Evolutionary conservation across 2,888 invertebrate genomes (phyloP), one percentile per base, ranked within the genome.

Genomic region (Ophion ventricosus): DNA sequence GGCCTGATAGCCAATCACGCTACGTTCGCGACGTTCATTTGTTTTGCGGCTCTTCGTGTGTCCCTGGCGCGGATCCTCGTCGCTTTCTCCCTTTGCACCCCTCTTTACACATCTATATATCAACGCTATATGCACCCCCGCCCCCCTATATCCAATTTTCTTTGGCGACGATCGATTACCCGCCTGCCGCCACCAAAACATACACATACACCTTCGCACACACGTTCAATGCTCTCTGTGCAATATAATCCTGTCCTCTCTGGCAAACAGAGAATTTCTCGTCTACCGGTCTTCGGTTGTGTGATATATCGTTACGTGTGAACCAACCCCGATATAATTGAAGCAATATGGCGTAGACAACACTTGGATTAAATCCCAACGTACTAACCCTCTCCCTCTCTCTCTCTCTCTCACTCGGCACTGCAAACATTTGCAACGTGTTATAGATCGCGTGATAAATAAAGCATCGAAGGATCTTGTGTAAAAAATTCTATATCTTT

Each of bases 41-140:
- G 90, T 91, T 91, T 91, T 90, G 89, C 87, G 89, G 90, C 85
- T 83, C 86, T 82, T 79, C 80, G 86, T 88, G 87, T 90, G 88
- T 88, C 88, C 89, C 89, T 88, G 83, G 75, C 87, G 74, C 75
- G 82, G 83, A 85, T 23, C 49, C 74, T 70, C 80, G 59, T 49
- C 69, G 70, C 20, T 75, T 69, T 26, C 66, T 11, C 35, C 56
- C 54, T 49, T 70, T n/a, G 35, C 59, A 80, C 84, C 82, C 78
- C 67, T 57, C 69, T 74, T 59, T n/a, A n/a, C 54, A 59, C 23
- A 54, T 75, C 57, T 76, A 56, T 82, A 70, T 49, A 75, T 54
- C 76, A 35, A 72, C 43, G 54, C 81, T 63, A 63, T 67, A 74
- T 81, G 57, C 23, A 74, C 73, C 70, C 74, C 43, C 49, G 64